Base-by-base conservation (phyloP, 2,113 vertebrate species). In the Ranitomeya imitator region DNA sequence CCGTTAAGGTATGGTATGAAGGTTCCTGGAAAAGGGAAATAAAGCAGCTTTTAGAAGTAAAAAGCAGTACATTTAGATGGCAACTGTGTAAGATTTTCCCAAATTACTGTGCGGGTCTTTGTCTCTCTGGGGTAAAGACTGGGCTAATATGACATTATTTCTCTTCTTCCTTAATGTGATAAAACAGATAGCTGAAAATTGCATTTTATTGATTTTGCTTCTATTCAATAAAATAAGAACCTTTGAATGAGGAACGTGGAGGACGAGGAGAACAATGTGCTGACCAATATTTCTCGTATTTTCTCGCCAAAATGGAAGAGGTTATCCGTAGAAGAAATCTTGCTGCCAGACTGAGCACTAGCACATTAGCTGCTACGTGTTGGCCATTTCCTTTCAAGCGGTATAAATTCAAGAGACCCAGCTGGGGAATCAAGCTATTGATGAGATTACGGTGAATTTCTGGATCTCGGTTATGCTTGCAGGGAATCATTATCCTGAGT, bases 401-500 rank as follows among this genome's bases (percentile, higher is more conserved):
- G 82, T 85, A 90, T 90, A 93, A 92, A 94, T 86, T 90, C 59
- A 0, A 85, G 89, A 90, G 90, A 90, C 93, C 88, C 93, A 91
- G 91, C 83, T 91, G 91, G 90, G 93, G 91, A 94, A 93, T 93
- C 89, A 89, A 90, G 91, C 90, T 91, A 90, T 85, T 77, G 1
- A 91, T 90, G 87, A 94, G 94, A 95, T 94, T 93, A 93, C 91
- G 90, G 91, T 18, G 0, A 89, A 57, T 91, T 95, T 92, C 91
- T 92, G 90, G 90, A 93, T 93, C 91, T 91, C 85, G 18, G 85
- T 90, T 91, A 91, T 89, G 92, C 93, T 57, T 10, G 90, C 85
- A 26, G 91, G 90, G 91, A 91, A 93, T 89, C 16, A 0, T 94
- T 93, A 94, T 92, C 91, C 93, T 93, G 93, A 94, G 91, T 92